phyloP scores from a whole-genome alignment of 2,113 vertebrate genomes.

The Gila orcuttii region DNA sequence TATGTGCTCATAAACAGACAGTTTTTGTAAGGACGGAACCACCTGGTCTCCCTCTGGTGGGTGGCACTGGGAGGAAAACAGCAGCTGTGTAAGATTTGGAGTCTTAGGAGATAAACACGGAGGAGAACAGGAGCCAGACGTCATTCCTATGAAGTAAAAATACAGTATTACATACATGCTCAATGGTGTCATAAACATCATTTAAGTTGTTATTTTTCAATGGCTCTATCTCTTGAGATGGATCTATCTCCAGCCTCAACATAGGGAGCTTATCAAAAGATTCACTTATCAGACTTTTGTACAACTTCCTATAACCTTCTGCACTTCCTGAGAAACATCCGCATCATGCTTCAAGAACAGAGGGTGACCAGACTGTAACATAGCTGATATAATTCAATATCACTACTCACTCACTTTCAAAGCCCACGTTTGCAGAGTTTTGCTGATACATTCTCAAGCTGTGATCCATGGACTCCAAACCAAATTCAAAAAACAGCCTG shows the following conservation, averaged over 20 bases:
- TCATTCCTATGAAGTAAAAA: slow-evolving; percentile 66
- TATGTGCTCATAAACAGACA: slow-evolving; percentile 75
- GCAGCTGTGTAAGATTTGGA: slow-evolving; percentile 64
- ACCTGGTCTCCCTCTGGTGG: slow-evolving; percentile 78
- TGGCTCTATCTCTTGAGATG: not conserved
- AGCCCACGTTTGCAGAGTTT: slow-evolving; percentile 58
- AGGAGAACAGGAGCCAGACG: slow-evolving; percentile 51
- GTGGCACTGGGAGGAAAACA: slow-evolving; percentile 61
- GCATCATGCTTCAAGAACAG: slow-evolving; percentile 70
- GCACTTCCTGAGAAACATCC: slow-evolving; percentile 70
- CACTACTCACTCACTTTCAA: slow-evolving; percentile 67
- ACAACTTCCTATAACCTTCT: slow-evolving; percentile 76
- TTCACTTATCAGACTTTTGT: slow-evolving; percentile 63
- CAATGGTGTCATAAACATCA: not conserved
- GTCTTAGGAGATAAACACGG: slow-evolving; percentile 65
- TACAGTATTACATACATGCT: not conserved
- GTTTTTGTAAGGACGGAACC: slow-evolving; percentile 80
- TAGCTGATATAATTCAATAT: slow-evolving; percentile 40
- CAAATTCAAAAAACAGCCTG: slow-evolving; percentile 83
- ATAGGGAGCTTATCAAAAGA: slow-evolving; percentile 66
- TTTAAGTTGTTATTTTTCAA: slow-evolving; percentile 3
- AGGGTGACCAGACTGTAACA: slow-evolving; percentile 69
- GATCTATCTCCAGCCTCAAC: slow-evolving; percentile 68
- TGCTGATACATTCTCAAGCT: slow-evolving; percentile 73
- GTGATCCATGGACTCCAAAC: slow-evolving; percentile 79